These are phyloP conservation scores for Bombus waltoni DNA, from an alignment of 1,140 invertebrate species.

Conservation along the genomic window DNA sequence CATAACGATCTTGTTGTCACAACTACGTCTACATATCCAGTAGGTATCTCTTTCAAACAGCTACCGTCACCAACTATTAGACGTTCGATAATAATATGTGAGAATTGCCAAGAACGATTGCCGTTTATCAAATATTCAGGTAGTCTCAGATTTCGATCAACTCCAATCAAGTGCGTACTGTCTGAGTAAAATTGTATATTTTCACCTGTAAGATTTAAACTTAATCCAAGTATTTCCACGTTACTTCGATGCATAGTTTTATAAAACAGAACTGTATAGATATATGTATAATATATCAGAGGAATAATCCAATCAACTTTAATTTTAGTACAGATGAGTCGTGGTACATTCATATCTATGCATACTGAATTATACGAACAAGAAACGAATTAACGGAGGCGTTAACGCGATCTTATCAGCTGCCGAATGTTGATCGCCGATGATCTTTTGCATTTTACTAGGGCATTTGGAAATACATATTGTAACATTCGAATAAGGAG, in stretches of 20 bases:
- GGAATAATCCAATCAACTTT: too few species aligned
- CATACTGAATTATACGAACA: too few species aligned
- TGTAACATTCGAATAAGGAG: too few species aligned
- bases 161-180: slow-evolving; percentile 72
- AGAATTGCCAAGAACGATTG: slow-evolving; percentile 72
- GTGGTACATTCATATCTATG: too few species aligned
- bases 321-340: too few species aligned
- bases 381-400: too few species aligned
- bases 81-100: slow-evolving; percentile 74
- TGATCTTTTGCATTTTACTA: too few species aligned
- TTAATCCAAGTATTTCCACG: background rate
- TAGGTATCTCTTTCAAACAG: slow-evolving; percentile 68
- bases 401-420: too few species aligned
- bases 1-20: slow-evolving; percentile 77
- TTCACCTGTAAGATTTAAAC: slow-evolving; percentile 69
- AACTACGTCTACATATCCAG: slow-evolving; percentile 72
- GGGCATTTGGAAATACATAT: too few species aligned
- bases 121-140: slow-evolving; percentile 72
- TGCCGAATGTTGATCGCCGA: too few species aligned
- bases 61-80: slow-evolving; percentile 76
- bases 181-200: slow-evolving; percentile 78
- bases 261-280: background rate
- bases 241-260: background rate
- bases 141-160: slow-evolving; percentile 77
- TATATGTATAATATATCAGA: too few species aligned